Evolutionary conservation across 1,140 invertebrate genomes (phyloP).

Genomic region (Drosophila mauritiana): DNA sequence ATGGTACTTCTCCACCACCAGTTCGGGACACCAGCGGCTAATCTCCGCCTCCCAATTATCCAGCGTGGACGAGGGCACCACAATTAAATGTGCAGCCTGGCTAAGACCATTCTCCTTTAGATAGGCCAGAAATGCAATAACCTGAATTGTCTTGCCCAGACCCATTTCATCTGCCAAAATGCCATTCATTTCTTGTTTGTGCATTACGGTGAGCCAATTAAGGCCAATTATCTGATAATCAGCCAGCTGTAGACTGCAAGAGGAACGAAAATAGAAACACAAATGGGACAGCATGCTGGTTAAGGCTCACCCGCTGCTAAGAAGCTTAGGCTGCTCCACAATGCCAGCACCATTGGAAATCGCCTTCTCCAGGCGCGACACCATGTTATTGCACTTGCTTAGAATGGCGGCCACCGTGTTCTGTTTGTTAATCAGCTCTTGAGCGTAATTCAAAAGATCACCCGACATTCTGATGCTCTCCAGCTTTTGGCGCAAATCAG

Average conservation of each 20-base stretch:
- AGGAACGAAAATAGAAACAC: not conserved
- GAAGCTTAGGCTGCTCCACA: slow-evolving; percentile 88
- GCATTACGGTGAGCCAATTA: slow-evolving; percentile 96
- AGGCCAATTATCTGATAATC: slow-evolving; percentile 97
- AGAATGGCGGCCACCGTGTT: slow-evolving; percentile 89
- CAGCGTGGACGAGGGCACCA: slow-evolving; percentile 96
- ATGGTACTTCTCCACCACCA: slow-evolving; percentile 94
- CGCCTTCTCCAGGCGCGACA: slow-evolving; percentile 89
- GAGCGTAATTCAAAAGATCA: slow-evolving; percentile 90
- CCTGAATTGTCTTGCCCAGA: slow-evolving; percentile 95
- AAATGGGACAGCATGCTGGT: no score
- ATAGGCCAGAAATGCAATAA: slow-evolving; percentile 95
- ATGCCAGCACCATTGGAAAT: slow-evolving; percentile 89
- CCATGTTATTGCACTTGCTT: slow-evolving; percentile 90
- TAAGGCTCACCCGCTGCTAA: slow-evolving; percentile 85
- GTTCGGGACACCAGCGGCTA: slow-evolving; percentile 91
- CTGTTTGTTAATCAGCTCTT: slow-evolving; percentile 89
- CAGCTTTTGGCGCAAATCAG: slow-evolving; percentile 90
- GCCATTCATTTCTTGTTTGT: slow-evolving; percentile 95
- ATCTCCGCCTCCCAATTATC: slow-evolving; percentile 96
- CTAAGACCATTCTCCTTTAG: slow-evolving; percentile 91
- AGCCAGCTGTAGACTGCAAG: slow-evolving; percentile 89
- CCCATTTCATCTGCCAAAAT: slow-evolving; percentile 97
- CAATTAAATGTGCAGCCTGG: slow-evolving; percentile 92
- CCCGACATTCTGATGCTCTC: slow-evolving; percentile 88